Conservation (phyloP, 2,797 vertebrate genomes). For the Rhinella marina region DNA sequence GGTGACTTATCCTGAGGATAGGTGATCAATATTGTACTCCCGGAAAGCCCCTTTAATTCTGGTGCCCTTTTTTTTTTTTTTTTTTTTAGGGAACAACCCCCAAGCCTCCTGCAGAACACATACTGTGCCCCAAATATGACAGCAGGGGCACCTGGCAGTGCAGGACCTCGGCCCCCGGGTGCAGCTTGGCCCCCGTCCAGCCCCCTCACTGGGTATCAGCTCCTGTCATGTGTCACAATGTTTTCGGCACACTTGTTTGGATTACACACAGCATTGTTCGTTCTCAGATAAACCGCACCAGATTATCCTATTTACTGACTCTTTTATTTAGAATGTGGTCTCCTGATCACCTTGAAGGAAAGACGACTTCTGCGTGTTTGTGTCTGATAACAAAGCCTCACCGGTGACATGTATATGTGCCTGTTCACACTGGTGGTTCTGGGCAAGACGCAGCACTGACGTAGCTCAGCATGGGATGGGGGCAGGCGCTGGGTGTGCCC, state of each 20-base stretch:
- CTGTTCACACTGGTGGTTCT: background rate
- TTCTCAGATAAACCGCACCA: background rate
- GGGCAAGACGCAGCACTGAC: background rate
- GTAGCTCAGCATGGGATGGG: too few species aligned
- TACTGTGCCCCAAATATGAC: too few species aligned
- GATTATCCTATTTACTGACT: conserved; percentile 17
- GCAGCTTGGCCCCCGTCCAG: too few species aligned
- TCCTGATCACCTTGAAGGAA: conserved; percentile 33
- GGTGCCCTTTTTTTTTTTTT: too few species aligned
- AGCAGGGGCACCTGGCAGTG: too few species aligned
- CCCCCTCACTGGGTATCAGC: background rate
- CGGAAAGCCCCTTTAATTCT: too few species aligned
- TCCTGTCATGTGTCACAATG: background rate
- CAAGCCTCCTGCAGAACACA: too few species aligned
- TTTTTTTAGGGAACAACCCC: too few species aligned
- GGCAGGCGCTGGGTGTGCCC: too few species aligned
- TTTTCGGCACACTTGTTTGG: background rate
- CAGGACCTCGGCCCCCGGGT: too few species aligned
- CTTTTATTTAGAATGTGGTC: conserved; percentile 2
- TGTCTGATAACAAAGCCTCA: background rate
- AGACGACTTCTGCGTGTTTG: background rate
- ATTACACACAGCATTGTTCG: background rate
- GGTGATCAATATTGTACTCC: too few species aligned
- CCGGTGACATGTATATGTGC: background rate
- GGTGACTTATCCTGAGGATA: too few species aligned